Evolutionary conservation across 1,140 invertebrate species (phyloP).

Genomic region (Dinoponera quadriceps): DNA sequence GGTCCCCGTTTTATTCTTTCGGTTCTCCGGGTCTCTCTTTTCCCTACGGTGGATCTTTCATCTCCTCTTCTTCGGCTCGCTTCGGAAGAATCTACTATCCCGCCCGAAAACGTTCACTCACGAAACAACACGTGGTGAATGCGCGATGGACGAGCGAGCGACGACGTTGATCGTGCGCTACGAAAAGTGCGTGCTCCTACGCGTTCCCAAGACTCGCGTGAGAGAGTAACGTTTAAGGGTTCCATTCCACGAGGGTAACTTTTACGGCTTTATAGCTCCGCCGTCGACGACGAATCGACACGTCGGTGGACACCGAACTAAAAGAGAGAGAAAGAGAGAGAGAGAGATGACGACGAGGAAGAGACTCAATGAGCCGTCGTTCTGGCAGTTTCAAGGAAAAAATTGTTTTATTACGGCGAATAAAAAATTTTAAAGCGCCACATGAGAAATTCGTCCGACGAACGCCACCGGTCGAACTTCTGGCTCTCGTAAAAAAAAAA

Average conservation of each 20-base stretch:
- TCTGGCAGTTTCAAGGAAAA: no score
- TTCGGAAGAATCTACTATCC: conserved; percentile 71
- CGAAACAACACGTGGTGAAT: conserved; percentile 79
- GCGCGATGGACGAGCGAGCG: not conserved
- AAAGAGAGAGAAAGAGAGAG: no score
- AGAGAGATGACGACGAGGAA: no score
- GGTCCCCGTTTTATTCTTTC: conserved; percentile 77
- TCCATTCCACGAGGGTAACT: conserved; percentile 39
- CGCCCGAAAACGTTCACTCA: conserved; percentile 77
- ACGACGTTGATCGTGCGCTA: not conserved
- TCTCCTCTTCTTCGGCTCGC: conserved; percentile 71
- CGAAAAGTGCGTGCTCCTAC: conserved; percentile 9
- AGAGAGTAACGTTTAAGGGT: not conserved
- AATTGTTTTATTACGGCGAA: no score
- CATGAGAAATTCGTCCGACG: no score
- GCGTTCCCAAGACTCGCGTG: not conserved
- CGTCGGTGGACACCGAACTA: not conserved
- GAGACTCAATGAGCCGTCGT: no score
- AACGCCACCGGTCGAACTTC: no score
- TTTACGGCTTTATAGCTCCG: not conserved
- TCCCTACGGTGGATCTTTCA: conserved; percentile 73
- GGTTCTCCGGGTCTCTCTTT: conserved; percentile 73
- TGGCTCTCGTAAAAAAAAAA: no score
- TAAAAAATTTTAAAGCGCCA: no score
- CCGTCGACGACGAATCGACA: not conserved